A percentile compares a stretch with the other conserved stretches of the same genome.
phyloP scores from a whole-genome alignment of 1,140 invertebrate species.

The Magallana angulata region DNA sequence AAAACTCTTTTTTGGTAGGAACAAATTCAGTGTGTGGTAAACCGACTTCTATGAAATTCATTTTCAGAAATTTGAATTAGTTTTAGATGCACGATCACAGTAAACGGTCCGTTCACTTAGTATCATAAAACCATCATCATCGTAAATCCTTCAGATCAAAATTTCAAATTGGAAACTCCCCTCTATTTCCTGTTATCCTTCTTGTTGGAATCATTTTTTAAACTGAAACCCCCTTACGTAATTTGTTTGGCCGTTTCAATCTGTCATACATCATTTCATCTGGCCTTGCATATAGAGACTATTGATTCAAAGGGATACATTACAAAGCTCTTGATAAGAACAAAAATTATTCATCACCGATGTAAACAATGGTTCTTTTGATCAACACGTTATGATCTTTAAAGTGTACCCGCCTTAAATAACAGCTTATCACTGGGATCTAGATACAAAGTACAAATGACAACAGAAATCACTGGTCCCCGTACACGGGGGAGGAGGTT shows the following conservation, averaged over 20 bases:
- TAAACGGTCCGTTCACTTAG: not conserved
- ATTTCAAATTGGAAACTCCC: not conserved
- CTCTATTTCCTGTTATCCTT: not conserved
- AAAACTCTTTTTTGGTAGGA: slow-evolving; percentile 37
- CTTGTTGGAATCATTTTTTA: not conserved
- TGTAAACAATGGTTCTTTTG: slow-evolving; percentile 29
- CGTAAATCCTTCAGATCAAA: no score
- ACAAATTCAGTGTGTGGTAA: slow-evolving; percentile 46
- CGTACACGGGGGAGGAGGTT: not conserved
- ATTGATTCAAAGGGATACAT: not conserved
- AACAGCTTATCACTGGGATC: slow-evolving; percentile 10
- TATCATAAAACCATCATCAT: no score
- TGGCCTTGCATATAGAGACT: not conserved
- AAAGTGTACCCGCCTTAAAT: not conserved
- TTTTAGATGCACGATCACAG: not conserved
- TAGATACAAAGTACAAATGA: not conserved
- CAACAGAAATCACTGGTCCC: not conserved
- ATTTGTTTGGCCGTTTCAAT: not conserved
- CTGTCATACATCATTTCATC: not conserved
- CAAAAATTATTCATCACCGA: not conserved
- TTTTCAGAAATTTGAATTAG: not conserved
- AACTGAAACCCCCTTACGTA: not conserved
- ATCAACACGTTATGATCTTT: not conserved
- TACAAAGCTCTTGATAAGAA: not conserved
- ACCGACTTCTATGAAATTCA: slow-evolving; percentile 53